Evolutionary conservation across 2,888 invertebrate genomes (phyloP), one percentile per base, ranked within the genome.

Genomic region (Penaeus monodon): DNA sequence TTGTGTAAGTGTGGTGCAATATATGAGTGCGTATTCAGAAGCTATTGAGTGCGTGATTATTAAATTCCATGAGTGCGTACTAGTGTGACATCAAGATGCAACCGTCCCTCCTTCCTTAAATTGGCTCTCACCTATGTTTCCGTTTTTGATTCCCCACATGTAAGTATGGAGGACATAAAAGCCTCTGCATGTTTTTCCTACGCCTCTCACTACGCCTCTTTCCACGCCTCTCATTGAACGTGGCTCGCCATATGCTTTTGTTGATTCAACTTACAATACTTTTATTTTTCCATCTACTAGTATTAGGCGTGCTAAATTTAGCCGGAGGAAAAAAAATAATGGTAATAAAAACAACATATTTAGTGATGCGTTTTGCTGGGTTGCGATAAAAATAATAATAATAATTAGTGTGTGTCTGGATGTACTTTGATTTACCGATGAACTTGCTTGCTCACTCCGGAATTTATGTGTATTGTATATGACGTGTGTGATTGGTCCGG

Each of bases 121-220:
- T 70, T 86, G 76, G 44, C 81, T 81, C 76, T 86, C 86, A 76
- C 81, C 70, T 77, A 86, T 86, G 86, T 86, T 81, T 77, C 86
- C 86, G 64, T 86, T 86, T 70, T 81, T 86, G 76, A 86, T 86
- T 57, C 86, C 86, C 81, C 86, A 86, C 86, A 86, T 86, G 86
- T 86, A 81, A 86, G 86, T 86, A 86, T 49, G 38, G 57, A 57
- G 57, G 57, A 57, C 57, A 57, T 57, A 20, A 57, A 76, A 22
- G 27, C 20, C 38, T 22, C 70, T 63, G 78, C 44, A 64, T 57
- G 78, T 77, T 64, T 33, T 63, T 38, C 38, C n/a, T 22, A 29
- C 73, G 33, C 29, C n/a, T 29, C 22, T 68, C 29, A 27, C n/a
- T 29, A n/a, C 29, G n/a, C 68, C n/a, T 68, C 0, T 29, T 68